Conservation (phyloP, 2,888 invertebrate species). For the Euphydryas editha region DNA sequence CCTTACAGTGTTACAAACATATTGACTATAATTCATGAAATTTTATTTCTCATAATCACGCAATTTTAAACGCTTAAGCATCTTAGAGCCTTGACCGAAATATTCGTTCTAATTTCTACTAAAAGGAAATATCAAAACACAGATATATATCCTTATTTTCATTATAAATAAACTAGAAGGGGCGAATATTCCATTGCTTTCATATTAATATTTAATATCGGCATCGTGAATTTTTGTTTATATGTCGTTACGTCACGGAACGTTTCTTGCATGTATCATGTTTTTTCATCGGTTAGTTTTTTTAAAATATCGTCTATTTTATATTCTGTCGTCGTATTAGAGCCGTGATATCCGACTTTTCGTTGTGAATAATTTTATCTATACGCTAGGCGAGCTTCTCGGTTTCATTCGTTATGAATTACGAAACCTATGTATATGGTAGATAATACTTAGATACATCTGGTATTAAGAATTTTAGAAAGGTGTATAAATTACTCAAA, state of each 20-base stretch:
- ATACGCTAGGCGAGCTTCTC: not conserved
- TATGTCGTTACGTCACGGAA: slow-evolving; percentile 23
- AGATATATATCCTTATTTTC: slow-evolving; percentile 19
- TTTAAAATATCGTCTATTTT: not conserved
- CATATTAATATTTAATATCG: slow-evolving; percentile 34
- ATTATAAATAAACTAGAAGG: slow-evolving; percentile 26
- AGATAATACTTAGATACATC: too few relatives aligned
- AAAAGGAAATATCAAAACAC: slow-evolving; percentile 1
- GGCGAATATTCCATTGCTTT: slow-evolving; percentile 23
- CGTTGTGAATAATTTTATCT: not conserved
- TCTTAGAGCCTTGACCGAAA: slow-evolving; percentile 30
- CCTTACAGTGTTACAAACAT: too few relatives aligned
- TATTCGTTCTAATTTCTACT: slow-evolving; percentile 13
- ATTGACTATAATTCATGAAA: too few relatives aligned
- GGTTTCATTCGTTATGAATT: not conserved
- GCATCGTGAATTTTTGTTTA: slow-evolving; percentile 16
- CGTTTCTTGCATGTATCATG: slow-evolving; percentile 12
- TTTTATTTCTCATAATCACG: too few relatives aligned
- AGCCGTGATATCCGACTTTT: not conserved
- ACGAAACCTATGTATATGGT: not conserved
- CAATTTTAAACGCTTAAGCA: not conserved
- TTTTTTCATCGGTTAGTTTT: slow-evolving; percentile 2
- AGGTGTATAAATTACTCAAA: too few relatives aligned
- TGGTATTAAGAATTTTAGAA: too few relatives aligned
- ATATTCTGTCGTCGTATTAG: not conserved